Base-by-base conservation (phyloP, 2,888 invertebrate species). In the Agrotis ipsilon region DNA sequence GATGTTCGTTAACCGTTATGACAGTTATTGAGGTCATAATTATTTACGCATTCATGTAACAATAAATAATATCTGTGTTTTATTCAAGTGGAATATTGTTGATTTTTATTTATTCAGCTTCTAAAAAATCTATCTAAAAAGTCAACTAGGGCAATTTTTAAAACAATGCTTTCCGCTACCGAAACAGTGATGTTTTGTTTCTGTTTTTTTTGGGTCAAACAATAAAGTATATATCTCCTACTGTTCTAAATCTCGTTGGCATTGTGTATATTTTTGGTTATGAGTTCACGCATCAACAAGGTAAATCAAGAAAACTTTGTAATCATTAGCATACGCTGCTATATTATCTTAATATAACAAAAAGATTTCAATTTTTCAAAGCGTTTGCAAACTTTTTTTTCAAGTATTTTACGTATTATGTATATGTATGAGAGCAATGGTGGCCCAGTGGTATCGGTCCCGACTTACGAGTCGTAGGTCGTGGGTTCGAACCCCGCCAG, bases 121-220 rank as follows among this genome's bases (percentile, higher is more conserved):
- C 3, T 24, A 24, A 9, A 27, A 24, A n/a, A 27, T 18, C 24
- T 27, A n/a, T 3, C 18, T n/a, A 54, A 27, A 54, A 27, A 1
- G 39, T n/a, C 13, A 49, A 65, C 11, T 16, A 4, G 59, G n/a
- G 7, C 52, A 68, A 24, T 58, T 54, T 72, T 21, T 21, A 45
- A 24, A 4, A 43, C 43, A 39, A 48, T 68, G 21, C 6, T 16
- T 48, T 48, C 19, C 52, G 48, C 13, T 27, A 43, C 6, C 5
- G 48, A 54, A 76, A 60, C 57, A 68, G 68, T 49, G 43, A 75
- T 45, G 52, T 51, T 32, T 51, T 19, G 73, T 73, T 52, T 19
- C 14, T 65, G 45, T 60, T 60, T 58, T 60, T 60, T 58, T 68
- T 60, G 49, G 48, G 32, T 39, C 21, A 6, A 24, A 68, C 19